Evolutionary conservation across 92 coral and sea anemone species (phyloP).

Genomic region (Diadumene lineata): DNA sequence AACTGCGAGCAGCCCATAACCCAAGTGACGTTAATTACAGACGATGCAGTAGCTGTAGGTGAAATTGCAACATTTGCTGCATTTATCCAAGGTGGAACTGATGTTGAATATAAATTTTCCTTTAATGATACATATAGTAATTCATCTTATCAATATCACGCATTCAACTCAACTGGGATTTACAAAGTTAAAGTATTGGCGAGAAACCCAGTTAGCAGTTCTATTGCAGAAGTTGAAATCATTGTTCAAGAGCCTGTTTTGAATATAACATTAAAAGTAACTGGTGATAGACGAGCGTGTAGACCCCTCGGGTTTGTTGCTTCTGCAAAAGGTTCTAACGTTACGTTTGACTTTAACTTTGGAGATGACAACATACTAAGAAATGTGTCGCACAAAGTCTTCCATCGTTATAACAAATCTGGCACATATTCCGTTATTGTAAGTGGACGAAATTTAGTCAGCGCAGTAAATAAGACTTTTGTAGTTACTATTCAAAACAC

Average conservation of each 20-base stretch:
- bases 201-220: slow-evolving; percentile 49
- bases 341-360: slow-evolving; percentile 41
- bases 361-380: slow-evolving; percentile 41
- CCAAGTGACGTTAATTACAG: slow-evolving; percentile 47
- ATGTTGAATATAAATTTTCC: slow-evolving; percentile 47
- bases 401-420: slow-evolving; percentile 33
- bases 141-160: slow-evolving; percentile 29
- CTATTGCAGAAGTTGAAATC: slow-evolving; percentile 17
- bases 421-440: slow-evolving; percentile 42
- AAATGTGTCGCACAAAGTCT: slow-evolving; percentile 20
- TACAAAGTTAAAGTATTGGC: slow-evolving; percentile 31
- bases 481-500: slow-evolving; percentile 23
- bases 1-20: slow-evolving; percentile 54
- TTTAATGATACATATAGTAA: slow-evolving; percentile 34
- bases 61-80: slow-evolving; percentile 41
- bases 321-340: slow-evolving; percentile 49
- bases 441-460: slow-evolving; percentile 51
- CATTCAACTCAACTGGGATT: slow-evolving; percentile 42
- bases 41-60: slow-evolving; percentile 57
- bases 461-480: slow-evolving; percentile 30
- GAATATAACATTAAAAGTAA: slow-evolving; percentile 22
- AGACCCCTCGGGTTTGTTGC: slow-evolving; percentile 33
- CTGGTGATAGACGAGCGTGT: slow-evolving; percentile 50
- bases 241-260: slow-evolving; percentile 46
- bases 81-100: slow-evolving; percentile 53